Conservation (phyloP, 2,797 vertebrate species). For the Lagodon rhomboides region DNA sequence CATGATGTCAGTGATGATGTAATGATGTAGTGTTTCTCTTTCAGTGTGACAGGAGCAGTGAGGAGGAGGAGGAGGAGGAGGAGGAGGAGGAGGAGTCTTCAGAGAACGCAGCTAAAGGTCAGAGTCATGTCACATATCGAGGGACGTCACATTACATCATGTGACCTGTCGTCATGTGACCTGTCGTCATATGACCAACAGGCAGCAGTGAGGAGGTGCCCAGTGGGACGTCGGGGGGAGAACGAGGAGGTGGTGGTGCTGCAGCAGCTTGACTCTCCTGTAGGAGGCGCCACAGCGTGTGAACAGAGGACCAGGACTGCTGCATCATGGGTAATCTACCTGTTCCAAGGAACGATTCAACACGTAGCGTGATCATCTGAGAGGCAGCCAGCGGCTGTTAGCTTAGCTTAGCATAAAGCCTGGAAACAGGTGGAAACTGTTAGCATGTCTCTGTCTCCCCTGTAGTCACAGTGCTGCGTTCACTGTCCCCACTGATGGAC, state of each 20-base stretch:
- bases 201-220: constrained; percentile 72
- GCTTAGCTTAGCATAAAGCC: neutral
- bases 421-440: too few relatives aligned
- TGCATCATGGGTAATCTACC: constrained; percentile 67
- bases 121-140: neutral
- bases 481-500: too few relatives aligned
- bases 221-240: constrained; percentile 68
- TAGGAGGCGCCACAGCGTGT: constrained; percentile 11
- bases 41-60: constrained; percentile 66
- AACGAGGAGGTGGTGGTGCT: constrained; percentile 33
- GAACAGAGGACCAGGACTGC: constrained; percentile 6
- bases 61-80: constrained; percentile 63
- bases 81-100: constrained; percentile 25
- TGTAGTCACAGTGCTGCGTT: too few relatives aligned
- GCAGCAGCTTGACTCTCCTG: constrained; percentile 25
- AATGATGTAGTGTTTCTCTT: constrained; percentile 8
- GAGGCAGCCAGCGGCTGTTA: too few relatives aligned
- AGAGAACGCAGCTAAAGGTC: constrained; percentile 45
- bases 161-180: constrained; percentile 3
- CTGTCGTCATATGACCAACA: constrained; percentile 5
- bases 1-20: neutral
- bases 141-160: neutral
- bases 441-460: too few relatives aligned
- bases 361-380: too few relatives aligned
- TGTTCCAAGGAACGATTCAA: too few relatives aligned